phyloP scores from a whole-genome alignment of 2,797 vertebrate genomes.

The Caiman crocodilus region DNA sequence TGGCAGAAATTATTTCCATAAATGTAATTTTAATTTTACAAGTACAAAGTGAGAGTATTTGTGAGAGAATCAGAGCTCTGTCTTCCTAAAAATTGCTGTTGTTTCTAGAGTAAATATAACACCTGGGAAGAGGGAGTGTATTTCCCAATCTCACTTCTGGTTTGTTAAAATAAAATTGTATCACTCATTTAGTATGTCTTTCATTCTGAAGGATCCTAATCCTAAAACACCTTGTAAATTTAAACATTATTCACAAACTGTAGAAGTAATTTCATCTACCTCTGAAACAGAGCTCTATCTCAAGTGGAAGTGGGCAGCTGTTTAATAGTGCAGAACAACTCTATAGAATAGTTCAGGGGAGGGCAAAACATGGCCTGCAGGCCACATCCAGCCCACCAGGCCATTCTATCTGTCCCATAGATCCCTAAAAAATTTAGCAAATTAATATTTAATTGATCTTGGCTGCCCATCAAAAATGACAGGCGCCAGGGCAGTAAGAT shows the following conservation, averaged over 20 bases:
- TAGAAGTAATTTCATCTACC: neutral
- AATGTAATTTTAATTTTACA: neutral
- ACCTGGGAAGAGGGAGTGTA: neutral
- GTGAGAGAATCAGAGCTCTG: neutral
- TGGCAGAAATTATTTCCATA: neutral
- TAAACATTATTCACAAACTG: neutral
- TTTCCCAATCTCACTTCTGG: neutral
- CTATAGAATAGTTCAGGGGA: neutral
- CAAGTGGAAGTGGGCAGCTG: neutral
- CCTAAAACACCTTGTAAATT: neutral
- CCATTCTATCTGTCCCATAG: too few relatives aligned
- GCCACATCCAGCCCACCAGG: too few relatives aligned
- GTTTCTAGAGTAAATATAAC: neutral
- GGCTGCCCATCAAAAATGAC: too few relatives aligned
- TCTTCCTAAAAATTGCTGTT: neutral
- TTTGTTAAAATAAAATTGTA: neutral
- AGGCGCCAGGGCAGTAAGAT: too few relatives aligned
- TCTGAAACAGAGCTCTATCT: neutral
- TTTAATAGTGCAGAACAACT: neutral
- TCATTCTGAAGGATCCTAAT: neutral
- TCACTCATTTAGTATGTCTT: neutral
- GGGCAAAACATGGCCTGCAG: too few relatives aligned
- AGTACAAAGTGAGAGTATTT: neutral
- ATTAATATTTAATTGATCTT: too few relatives aligned
- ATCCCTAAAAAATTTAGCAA: too few relatives aligned